Evolutionary conservation across 2,113 vertebrate species (phyloP).

Genomic region (Bos javanicus): DNA sequence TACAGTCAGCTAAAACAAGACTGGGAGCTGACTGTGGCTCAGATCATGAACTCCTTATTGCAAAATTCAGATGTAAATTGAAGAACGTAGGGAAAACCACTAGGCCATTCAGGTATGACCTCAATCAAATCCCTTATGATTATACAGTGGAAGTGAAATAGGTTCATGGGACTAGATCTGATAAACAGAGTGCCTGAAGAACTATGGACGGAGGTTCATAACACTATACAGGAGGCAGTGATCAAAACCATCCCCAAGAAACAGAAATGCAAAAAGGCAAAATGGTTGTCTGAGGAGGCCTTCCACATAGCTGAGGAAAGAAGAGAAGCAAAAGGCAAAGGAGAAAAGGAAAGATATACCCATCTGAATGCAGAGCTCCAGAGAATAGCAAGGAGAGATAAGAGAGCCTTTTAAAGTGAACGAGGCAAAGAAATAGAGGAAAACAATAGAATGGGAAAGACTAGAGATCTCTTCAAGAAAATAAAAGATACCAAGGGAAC

Average conservation of each 20-base stretch:
- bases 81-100: background rate
- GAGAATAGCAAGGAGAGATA: background rate
- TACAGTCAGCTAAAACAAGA: background rate
- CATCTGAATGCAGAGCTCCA: background rate
- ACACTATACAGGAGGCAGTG: background rate
- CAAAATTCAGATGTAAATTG: background rate
- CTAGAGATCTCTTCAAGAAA: background rate
- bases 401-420: background rate
- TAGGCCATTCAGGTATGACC: background rate
- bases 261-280: background rate
- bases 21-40: background rate
- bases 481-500: background rate
- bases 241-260: background rate
- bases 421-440: background rate
- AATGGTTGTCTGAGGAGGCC: background rate
- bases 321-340: background rate
- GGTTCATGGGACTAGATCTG: background rate
- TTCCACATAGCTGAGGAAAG: background rate
- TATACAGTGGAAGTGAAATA: background rate
- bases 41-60: background rate
- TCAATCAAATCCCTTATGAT: background rate
- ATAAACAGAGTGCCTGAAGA: background rate
- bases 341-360: background rate
- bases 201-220: background rate
- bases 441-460: background rate